phyloP scores from a whole-genome alignment of 2,888 invertebrate species.

The Nasonovia ribisnigri region DNA sequence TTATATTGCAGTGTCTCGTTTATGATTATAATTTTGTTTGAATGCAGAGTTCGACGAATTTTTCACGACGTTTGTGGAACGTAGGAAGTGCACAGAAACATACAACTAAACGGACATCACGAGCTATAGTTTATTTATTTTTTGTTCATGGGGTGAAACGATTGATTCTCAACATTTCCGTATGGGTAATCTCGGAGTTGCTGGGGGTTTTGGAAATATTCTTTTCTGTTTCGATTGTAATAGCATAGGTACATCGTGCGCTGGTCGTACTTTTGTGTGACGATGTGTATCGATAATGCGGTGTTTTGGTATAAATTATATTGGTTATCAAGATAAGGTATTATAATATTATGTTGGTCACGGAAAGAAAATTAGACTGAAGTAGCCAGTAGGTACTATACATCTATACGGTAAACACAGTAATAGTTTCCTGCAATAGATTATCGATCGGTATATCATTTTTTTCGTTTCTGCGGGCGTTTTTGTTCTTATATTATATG shows the following conservation, averaged over 20 bases:
- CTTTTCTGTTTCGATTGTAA: not conserved
- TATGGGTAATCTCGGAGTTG: not conserved
- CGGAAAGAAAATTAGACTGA: not conserved
- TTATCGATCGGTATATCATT: not conserved
- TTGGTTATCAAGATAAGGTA: too few relatives aligned
- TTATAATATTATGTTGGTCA: too few relatives aligned
- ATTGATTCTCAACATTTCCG: not conserved
- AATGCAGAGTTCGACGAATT: not conserved
- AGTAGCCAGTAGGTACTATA: too few relatives aligned
- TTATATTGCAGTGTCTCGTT: not conserved
- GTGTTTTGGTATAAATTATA: too few relatives aligned
- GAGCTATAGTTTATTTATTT: not conserved
- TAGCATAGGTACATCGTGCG: not conserved
- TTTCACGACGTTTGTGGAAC: too few relatives aligned
- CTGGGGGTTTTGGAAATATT: not conserved
- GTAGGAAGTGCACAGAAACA: not conserved
- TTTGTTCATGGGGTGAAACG: not conserved
- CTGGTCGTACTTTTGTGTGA: too few relatives aligned
- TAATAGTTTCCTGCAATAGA: not conserved
- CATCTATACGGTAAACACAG: not conserved
- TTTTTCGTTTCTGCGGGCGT: not conserved
- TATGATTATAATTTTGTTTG: too few relatives aligned
- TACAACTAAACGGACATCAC: not conserved
- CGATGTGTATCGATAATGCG: too few relatives aligned
- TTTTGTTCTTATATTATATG: not conserved